These are phyloP conservation scores for Bucco capensis DNA, from an alignment of 2,113 vertebrate species.

Conservation along the genomic window DNA sequence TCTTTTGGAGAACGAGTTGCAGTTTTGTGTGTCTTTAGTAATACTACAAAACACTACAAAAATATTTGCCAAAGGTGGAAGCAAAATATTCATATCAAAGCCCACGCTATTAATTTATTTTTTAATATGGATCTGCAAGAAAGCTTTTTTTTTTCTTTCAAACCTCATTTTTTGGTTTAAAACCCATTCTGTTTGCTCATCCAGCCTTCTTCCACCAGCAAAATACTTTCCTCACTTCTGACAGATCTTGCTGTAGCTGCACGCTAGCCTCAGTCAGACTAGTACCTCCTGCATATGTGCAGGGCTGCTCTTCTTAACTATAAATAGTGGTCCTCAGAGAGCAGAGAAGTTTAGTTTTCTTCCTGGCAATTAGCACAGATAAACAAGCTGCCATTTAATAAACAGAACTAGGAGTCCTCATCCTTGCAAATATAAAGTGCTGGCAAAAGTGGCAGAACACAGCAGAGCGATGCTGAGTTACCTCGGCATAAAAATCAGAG, in stretches of 20 bases:
- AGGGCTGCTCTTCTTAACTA: neutral
- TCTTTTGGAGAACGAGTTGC: neutral
- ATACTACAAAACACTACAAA: neutral
- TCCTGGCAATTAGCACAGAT: slow-evolving; percentile 25
- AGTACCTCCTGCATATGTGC: neutral
- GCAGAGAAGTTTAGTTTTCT: slow-evolving; percentile 12
- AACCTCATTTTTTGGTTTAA: neutral
- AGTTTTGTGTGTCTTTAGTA: neutral
- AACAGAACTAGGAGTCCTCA: neutral
- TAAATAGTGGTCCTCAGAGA: neutral
- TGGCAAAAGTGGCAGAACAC: neutral
- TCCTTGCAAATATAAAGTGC: neutral
- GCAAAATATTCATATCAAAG: neutral
- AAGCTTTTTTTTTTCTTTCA: neutral
- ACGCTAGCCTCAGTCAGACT: neutral
- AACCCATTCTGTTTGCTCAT: neutral
- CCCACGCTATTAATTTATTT: accelerated
- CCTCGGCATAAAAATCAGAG: neutral
- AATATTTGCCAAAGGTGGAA: neutral
- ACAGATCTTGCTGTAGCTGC: neutral
- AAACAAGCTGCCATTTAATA: slow-evolving; percentile 9
- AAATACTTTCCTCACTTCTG: neutral
- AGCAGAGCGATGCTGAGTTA: neutral
- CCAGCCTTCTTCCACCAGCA: neutral
- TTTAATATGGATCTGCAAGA: neutral